Conservation (phyloP, 2,888 invertebrate genomes). For the Hipparchia semele region DNA sequence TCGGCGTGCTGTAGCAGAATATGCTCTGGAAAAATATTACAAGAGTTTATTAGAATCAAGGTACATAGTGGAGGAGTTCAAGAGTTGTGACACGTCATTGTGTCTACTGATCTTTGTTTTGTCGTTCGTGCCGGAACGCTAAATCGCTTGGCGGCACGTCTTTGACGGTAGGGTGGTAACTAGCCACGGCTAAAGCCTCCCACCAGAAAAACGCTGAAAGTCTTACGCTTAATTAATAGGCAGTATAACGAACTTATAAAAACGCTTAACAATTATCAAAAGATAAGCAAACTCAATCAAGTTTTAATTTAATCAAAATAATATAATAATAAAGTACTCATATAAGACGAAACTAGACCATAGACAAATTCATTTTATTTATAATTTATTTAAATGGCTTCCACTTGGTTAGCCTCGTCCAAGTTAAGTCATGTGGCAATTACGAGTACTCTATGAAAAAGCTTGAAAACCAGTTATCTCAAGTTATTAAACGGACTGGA, state of each 20-base stretch:
- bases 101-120: neutral
- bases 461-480: neutral
- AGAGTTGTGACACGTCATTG: neutral
- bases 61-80: neutral
- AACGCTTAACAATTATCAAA: neutral
- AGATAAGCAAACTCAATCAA: neutral
- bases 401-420: slow-evolving; percentile 8
- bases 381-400: slow-evolving; percentile 4
- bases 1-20: slow-evolving; percentile 80
- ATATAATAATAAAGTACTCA: no score
- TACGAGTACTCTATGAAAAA: neutral
- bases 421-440: slow-evolving; percentile 16
- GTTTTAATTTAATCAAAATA: neutral
- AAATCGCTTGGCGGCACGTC: no score
- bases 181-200: no score
- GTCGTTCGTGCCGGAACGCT: no score
- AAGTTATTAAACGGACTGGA: neutral
- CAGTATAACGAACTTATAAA: neutral
- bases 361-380: slow-evolving; percentile 6
- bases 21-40: slow-evolving; percentile 59
- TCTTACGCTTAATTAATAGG: no score
- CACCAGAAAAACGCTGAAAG: no score
- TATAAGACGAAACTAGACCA: neutral
- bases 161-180: no score
- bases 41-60: neutral